Percentiles rank a stretch among this genome's conserved stretches.
Evolutionary conservation across 2,113 vertebrate species (phyloP).

Genomic region (Corythornis cristatus): DNA sequence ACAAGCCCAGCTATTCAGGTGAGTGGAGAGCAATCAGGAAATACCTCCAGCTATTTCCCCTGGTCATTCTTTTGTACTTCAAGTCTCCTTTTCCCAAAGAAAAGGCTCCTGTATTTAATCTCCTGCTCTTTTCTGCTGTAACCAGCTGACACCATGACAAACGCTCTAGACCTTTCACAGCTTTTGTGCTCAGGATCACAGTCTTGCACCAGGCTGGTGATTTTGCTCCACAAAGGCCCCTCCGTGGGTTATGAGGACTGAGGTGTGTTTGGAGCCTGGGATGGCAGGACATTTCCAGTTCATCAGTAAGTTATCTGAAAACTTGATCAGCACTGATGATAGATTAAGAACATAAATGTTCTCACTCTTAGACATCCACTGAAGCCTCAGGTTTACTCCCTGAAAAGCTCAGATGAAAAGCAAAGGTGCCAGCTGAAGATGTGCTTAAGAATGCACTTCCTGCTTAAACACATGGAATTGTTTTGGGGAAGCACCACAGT

Average conservation of each 20-base stretch:
- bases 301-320: background rate
- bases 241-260: fast-evolving
- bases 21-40: background rate
- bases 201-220: fast-evolving
- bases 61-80: fast-evolving
- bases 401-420: background rate
- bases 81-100: background rate
- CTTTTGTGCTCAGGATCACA: background rate
- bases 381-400: background rate
- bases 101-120: background rate
- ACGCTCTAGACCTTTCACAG: background rate
- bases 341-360: background rate
- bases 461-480: background rate
- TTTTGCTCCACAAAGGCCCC: background rate
- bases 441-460: background rate
- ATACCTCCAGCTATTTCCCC: background rate
- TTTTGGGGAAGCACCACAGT: background rate
- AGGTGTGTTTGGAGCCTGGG: background rate
- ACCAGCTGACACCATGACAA: background rate
- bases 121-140: background rate
- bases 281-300: background rate
- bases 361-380: fast-evolving
- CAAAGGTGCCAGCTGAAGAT: background rate
- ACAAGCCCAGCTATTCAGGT: background rate
- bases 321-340: background rate